Evolutionary conservation across 37 sponge, comb jelly and placozoan genomes (phyloP).

Genomic region (Agelas oroides): DNA sequence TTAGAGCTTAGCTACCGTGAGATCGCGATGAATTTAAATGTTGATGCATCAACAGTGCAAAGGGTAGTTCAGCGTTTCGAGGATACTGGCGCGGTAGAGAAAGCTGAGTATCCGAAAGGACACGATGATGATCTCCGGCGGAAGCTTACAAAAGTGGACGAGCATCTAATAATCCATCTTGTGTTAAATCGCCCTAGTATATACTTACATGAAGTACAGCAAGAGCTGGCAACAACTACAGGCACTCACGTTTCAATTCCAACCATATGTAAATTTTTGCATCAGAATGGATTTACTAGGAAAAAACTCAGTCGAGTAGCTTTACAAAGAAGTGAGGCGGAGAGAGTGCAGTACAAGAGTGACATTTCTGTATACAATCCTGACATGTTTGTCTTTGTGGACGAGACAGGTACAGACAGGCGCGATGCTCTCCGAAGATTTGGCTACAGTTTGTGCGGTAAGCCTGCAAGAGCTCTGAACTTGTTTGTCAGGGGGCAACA

Average conservation of each 20-base stretch:
- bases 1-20: not conserved
- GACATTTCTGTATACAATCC: conserved; percentile 15
- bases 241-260: too few relatives aligned
- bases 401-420: conserved; percentile 32
- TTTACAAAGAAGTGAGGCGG: not conserved
- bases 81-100: conserved; percentile 1
- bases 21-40: conserved; percentile 24
- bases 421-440: conserved; percentile 5
- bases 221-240: too few relatives aligned
- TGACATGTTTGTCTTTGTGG: conserved; percentile 47
- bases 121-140: conserved; percentile 7
- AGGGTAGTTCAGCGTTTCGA: not conserved
- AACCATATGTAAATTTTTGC: too few relatives aligned
- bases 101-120: conserved; percentile 4
- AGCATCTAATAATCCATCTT: not conserved
- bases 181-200: not conserved
- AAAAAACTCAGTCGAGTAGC: not conserved
- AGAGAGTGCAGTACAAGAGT: not conserved
- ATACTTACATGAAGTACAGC: too few relatives aligned
- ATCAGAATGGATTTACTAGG: too few relatives aligned
- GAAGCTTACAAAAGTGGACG: not conserved
- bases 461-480: not conserved
- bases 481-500: conserved; percentile 18
- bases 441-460: conserved; percentile 38
- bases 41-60: conserved; percentile 9